Percentiles rank a stretch among this genome's conserved stretches.
These are phyloP conservation scores for Pantherophis alleghaniensis DNA, from an alignment of 2,797 vertebrate genomes.

Conservation along the genomic window DNA sequence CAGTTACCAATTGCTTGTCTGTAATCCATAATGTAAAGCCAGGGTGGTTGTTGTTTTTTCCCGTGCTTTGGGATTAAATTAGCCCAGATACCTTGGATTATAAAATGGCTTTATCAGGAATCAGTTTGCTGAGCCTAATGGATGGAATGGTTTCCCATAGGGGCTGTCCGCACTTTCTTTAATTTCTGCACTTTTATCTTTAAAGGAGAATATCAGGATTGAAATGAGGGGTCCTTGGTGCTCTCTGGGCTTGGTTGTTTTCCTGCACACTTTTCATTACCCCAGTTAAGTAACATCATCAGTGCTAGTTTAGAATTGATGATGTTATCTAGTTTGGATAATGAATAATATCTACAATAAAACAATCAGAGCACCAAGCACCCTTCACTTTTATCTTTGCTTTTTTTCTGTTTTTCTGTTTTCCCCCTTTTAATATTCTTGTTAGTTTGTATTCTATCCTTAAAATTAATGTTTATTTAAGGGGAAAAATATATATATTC, in stretches of 20 bases:
- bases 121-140: background rate
- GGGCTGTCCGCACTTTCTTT: background rate
- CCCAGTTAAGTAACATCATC: background rate
- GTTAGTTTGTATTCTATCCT: background rate
- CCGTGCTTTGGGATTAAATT: background rate
- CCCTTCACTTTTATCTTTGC: background rate
- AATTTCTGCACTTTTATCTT: background rate
- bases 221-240: background rate
- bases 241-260: background rate
- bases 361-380: background rate
- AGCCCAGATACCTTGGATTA: background rate
- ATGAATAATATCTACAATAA: background rate
- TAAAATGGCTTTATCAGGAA: background rate
- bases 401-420: background rate
- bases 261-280: background rate
- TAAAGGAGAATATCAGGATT: background rate
- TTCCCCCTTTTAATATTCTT: background rate
- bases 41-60: background rate
- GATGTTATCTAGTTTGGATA: background rate
- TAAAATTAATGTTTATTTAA: background rate
- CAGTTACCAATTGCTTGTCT: background rate
- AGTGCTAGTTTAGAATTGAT: background rate
- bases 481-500: background rate
- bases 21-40: background rate
- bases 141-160: background rate